Percentiles rank a stretch among this genome's conserved stretches.
Evolutionary conservation across 2,888 invertebrate species (phyloP).

Genomic region (Luffia ferchaultella): DNA sequence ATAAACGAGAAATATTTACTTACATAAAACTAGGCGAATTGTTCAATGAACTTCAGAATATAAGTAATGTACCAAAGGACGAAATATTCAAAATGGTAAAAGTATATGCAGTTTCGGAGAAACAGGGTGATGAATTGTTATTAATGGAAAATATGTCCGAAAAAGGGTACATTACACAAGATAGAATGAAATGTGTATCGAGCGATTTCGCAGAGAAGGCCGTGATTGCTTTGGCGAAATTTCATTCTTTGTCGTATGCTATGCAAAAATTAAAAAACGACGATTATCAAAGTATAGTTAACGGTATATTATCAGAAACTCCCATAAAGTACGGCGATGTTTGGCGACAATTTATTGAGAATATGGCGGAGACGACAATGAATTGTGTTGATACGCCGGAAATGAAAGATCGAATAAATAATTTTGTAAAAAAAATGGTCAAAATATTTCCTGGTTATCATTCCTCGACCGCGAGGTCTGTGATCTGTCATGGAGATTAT

Average conservation of each 20-base stretch:
- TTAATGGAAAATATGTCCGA: conserved; percentile 31
- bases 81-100: conserved; percentile 27
- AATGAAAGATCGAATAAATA: conserved; percentile 9
- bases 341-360: neutral
- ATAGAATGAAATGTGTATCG: conserved; percentile 26
- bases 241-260: conserved; percentile 32
- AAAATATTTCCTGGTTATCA: neutral
- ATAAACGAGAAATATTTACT: conserved; percentile 26
- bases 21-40: conserved; percentile 28
- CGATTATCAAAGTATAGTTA: conserved; percentile 19
- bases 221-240: conserved; percentile 32
- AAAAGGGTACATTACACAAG: conserved; percentile 24
- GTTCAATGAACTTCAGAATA: conserved; percentile 25
- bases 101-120: conserved; percentile 18
- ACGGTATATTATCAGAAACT: conserved; percentile 14
- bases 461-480: neutral
- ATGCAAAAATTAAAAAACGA: conserved; percentile 24
- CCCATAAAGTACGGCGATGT: conserved; percentile 5
- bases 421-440: neutral
- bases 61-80: conserved; percentile 22
- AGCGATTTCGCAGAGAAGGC: conserved; percentile 28
- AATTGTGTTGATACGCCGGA: conserved; percentile 1
- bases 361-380: conserved; percentile 2
- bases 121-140: conserved; percentile 24
- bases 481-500: conserved; percentile 13